These are phyloP conservation scores for Druon quercuslanigerum DNA, from an alignment of 1,140 invertebrate species.

Conservation along the genomic window DNA sequence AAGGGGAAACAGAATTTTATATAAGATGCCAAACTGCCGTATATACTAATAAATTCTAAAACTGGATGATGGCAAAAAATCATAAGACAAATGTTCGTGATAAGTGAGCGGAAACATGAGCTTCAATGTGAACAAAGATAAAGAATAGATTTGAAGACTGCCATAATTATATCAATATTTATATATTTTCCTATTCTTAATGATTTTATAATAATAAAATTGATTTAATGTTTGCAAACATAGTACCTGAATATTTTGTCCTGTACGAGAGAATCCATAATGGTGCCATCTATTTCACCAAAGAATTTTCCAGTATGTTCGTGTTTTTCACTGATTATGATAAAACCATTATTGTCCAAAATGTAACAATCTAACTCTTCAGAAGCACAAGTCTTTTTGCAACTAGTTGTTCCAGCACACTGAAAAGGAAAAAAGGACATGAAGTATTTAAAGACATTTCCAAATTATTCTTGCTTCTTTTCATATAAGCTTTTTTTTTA, in stretches of 20 bases:
- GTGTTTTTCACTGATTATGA: slow-evolving; percentile 90
- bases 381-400: slow-evolving; percentile 89
- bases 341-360: slow-evolving; percentile 94
- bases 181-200: neutral
- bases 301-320: slow-evolving; percentile 93
- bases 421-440: slow-evolving; percentile 61
- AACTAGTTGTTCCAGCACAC: slow-evolving; percentile 83
- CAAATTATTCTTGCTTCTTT: neutral
- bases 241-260: slow-evolving; percentile 86
- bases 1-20: too few relatives aligned
- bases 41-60: too few relatives aligned
- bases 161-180: too few relatives aligned
- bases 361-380: slow-evolving; percentile 93
- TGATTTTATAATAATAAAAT: neutral
- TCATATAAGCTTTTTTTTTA: neutral
- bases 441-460: neutral
- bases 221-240: neutral
- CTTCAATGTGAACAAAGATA: too few relatives aligned
- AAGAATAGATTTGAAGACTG: too few relatives aligned
- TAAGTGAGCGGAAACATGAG: too few relatives aligned
- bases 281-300: slow-evolving; percentile 94
- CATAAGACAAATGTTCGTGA: too few relatives aligned
- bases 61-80: too few relatives aligned
- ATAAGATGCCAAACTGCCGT: too few relatives aligned
- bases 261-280: slow-evolving; percentile 94